A percentile compares a stretch with the other conserved stretches of the same genome.
Evolutionary conservation across 1,140 invertebrate species (phyloP).

Genomic region (Arctopsyche grandis): DNA sequence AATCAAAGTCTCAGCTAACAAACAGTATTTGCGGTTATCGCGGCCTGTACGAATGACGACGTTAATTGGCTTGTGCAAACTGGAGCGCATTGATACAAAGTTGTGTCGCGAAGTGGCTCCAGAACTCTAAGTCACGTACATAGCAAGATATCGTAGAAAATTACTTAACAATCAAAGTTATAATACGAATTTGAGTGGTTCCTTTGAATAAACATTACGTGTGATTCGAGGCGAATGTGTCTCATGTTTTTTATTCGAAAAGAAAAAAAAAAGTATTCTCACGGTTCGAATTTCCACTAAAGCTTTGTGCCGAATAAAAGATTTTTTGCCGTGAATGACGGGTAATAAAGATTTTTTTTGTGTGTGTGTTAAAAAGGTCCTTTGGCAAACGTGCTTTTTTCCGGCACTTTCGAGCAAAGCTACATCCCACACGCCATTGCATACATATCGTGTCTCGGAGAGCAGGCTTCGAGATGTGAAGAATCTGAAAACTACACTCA

Average conservation of each 20-base stretch:
- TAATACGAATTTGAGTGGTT: too few relatives aligned
- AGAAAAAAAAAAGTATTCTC: too few relatives aligned
- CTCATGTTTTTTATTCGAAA: too few relatives aligned
- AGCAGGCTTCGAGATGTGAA: constrained; percentile 71
- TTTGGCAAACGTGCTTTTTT: constrained; percentile 65
- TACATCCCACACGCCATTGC: constrained; percentile 82
- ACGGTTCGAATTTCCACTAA: too few relatives aligned
- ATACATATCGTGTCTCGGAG: constrained; percentile 76
- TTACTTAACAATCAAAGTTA: background rate
- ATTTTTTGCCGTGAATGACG: background rate
- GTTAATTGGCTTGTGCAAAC: constrained; percentile 3
- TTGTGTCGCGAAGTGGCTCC: background rate
- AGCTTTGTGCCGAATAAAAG: background rate
- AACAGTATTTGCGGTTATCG: background rate
- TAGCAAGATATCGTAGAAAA: background rate
- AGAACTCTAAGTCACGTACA: background rate
- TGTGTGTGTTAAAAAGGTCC: constrained; percentile 57
- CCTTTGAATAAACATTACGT: too few relatives aligned
- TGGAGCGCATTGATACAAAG: constrained; percentile 12
- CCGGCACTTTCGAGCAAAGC: constrained; percentile 78
- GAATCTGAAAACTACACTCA: constrained; percentile 65
- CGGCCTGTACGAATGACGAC: background rate
- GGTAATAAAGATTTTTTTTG: constrained; percentile 23
- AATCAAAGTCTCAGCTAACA: background rate
- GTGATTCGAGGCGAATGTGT: too few relatives aligned